Evolutionary conservation across 2,113 vertebrate genomes (phyloP), one percentile per base, ranked within the genome.

Genomic region (Bufo bufo): DNA sequence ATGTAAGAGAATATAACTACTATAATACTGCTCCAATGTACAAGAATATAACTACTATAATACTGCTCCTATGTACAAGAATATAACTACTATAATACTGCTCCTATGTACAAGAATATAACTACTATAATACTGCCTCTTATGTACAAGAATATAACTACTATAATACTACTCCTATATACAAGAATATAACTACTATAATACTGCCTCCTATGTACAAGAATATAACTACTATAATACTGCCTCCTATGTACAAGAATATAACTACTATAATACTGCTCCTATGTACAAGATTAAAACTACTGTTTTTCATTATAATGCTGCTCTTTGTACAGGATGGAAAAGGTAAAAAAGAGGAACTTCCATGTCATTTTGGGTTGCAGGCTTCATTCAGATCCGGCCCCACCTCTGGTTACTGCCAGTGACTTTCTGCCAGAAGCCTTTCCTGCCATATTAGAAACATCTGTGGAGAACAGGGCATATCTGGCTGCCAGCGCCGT

Each of bases 371-470:
- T 77, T 77, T 75, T 88, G 71, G 80, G 72, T 63, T 54, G 20
- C 33, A 33, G 20, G 56, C 79, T 82, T 50, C 33, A 23, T 71
- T 88, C 87, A 69, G 71, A 88, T 88, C 87, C 87, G 87, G 87
- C 87, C 87, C 87, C 80, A n/a, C 87, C 87, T 88, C 69, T 61
- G 56, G 75, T 56, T 83, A 23, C 49, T 87, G 86, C 86, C 86
- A 87, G 54, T 79, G 16, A 72, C 66, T 63, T 80, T 77, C 47
- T 19, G 87, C 80, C 86, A 87, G 86, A 87, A 87, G 86, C 86
- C 47, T 87, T 87, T 87, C 86, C 86, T 87, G 79, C 86, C 87
- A 84, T 71, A 88, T 88, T 69, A 88, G 87, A 88, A 88, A 88
- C 87, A 88, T 83, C 80, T 88, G 87, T 77, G 19, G 20, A 52